Base-by-base conservation (phyloP, 2,888 invertebrate genomes). In the Tipula confusa region DNA sequence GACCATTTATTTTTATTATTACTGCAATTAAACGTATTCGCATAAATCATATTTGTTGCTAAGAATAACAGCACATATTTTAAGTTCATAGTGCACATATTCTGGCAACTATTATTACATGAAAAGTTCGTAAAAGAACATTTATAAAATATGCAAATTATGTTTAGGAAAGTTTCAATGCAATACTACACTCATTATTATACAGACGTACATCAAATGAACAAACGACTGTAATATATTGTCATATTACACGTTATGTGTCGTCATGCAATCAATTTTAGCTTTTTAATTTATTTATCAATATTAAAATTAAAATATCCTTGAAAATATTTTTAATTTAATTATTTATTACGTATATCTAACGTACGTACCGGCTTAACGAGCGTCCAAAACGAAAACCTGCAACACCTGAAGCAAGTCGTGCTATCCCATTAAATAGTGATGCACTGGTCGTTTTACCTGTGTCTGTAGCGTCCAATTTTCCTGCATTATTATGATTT, bases 21-120 rank as follows among this genome's bases (percentile, higher is more conserved):
- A n/a, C 31, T 7, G 31, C 31, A 31, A 31, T 7, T 31, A 31
- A 5, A 31, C 31, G 33, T 33, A 33, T 7, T 0, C 64, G 18
- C 64, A 64, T 64, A 7, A 11, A 24, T 64, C 15, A 48, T 48
- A 48, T 18, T 64, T 3, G 2, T 33, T 9, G 33, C n/a, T 33
- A 33, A 33, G 11, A 24, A 11, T 64, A 64, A 0, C 9, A 24
- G n/a, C n/a, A 64, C 64, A 80, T 79, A 29, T 24, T 43, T 15
- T 29, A 80, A 80, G 80, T 80, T 80, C 80, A 80, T 80, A 80
- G 29, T 29, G 80, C 80, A 80, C 13, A 80, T 15, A 80, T 80
- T 29, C 29, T 80, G 31, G 80, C 80, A 80, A 29, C 29, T 15
- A 29, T 4, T 80, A 29, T 11, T 64, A 80, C 29, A 29, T 80